Base-by-base conservation (phyloP, 2,113 vertebrate species). In the Pelusios castaneus region DNA sequence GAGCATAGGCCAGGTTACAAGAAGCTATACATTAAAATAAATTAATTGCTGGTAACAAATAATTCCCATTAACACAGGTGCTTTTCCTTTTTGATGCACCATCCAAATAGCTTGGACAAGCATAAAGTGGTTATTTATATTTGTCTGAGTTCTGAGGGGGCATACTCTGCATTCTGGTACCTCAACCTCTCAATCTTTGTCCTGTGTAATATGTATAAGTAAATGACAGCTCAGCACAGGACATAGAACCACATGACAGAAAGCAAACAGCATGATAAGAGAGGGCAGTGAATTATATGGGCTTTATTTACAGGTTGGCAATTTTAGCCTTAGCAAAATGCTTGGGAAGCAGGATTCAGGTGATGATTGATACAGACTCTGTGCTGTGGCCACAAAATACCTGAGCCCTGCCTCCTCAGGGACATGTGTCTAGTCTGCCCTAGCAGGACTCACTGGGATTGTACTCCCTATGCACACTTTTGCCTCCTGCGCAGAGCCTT, bases 121-220 rank as follows among this genome's bases (percentile, higher is more conserved):
- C 13, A 12, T 14, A 1, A 3, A 4, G 0, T 22, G 8, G 10
- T 13, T 79, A 47, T 49, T 31, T 29, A 38, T 21, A 2, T 1
- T 80, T 16, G 3, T 38, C 43, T 70, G 5, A 56, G 56, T 54
- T 92, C 60, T 49, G 3, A 82, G 45, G 41, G 31, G 29, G 17
- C 8, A 0, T 3, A 7, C 63, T 54, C 77, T 16, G 3, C 47
- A 13, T 9, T 0, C 0, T 0, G 49, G 34, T 1, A 24, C 45
- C 16, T 29, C 41, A n/a, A 43, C 52, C n/a, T 10, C 55, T 6
- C 6, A 16, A 6, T 2, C 1, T 51, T n/a, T 75, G 13, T 9
- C 34, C 56, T 4, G 22, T 43, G 1, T 22, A 14, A 54, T 8
- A 56, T 82, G 52, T 38, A 8, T 1, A 25, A 90, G 22, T 38